Base-by-base conservation (phyloP, 2,888 invertebrate genomes). In the Troides aeacus region DNA sequence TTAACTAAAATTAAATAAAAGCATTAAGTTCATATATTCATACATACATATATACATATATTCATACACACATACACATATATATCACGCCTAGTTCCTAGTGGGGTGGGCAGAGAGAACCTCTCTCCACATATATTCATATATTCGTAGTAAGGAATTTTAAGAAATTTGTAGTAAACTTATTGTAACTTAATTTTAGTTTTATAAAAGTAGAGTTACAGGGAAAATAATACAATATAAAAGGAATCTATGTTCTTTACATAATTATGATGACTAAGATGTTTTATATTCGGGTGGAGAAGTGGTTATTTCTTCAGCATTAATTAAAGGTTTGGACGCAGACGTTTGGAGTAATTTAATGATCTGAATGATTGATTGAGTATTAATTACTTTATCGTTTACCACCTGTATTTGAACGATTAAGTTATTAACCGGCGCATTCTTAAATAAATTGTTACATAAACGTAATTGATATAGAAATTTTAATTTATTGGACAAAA, bases 331-430 rank as follows among this genome's bases (percentile, higher is more conserved):
- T 74, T 75, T 73, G 75, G 76, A 68, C 75, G 73, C 72, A 79
- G 81, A 86, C 88, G 87, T 89, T 90, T 86, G 75, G 82, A 86
- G 84, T 86, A 87, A 90, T 87, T 88, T 90, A 89, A 89, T 86
- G 82, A 84, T 73, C 77, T 75, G 79, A 81, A 81, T 89, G 89
- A 92, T 90, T 92, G 88, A 92, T 92, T 83, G 89, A 86, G 78
- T 81, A 85, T 90, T 92, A 91, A 92, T 92, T 88, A 87, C 91
- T 80, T 79, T 79, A 86, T 86, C 92, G 89, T 83, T 92, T 90
- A 92, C 87, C 85, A 78, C 81, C 83, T 83, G 78, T 74, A 76
- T 82, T 79, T 81, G 80, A 81, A 83, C 81, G 77, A 81, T 82
- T 84, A 79, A 66, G n/a, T 65, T 69, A 66, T 10, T 18, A 39